phyloP scores from a whole-genome alignment of 2,113 vertebrate species.

The Lophius piscatorius region DNA sequence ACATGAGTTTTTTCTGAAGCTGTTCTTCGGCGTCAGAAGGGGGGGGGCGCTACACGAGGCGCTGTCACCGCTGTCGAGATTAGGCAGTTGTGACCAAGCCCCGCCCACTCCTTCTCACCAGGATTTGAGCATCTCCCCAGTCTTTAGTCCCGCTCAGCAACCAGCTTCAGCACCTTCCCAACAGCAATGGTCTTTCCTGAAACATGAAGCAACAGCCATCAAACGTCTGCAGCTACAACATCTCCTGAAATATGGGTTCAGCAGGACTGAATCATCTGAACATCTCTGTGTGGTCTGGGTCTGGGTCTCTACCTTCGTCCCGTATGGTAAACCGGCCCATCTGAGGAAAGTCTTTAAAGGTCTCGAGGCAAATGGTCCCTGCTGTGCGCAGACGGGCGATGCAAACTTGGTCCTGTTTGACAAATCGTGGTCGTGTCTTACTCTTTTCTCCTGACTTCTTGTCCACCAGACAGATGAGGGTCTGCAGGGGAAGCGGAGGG shows the following conservation, averaged over 20 bases:
- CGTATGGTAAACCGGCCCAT: slow-evolving; percentile 98
- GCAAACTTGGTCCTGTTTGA: slow-evolving; percentile 99
- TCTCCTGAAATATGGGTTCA: too few species aligned
- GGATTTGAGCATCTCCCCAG: slow-evolving; percentile 22
- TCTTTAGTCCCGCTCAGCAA: slow-evolving; percentile 96
- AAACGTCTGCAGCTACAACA: too few species aligned
- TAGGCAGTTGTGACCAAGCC: slow-evolving; percentile 40
- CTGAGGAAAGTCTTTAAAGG: slow-evolving; percentile 99
- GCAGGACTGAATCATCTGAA: too few species aligned
- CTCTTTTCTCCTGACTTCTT: slow-evolving; percentile 99
- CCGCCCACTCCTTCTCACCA: slow-evolving; percentile 51
- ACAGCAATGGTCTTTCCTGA: slow-evolving; percentile 99
- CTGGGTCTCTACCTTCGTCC: slow-evolving; percentile 89
- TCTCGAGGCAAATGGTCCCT: slow-evolving; percentile 98
- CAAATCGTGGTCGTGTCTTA: slow-evolving; percentile 96
- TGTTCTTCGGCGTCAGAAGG: slow-evolving; percentile 80
- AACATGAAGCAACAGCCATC: slow-evolving; percentile 98
- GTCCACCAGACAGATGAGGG: slow-evolving; percentile 80
- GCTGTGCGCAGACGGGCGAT: slow-evolving; percentile 94
- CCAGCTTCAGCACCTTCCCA: slow-evolving; percentile 99
- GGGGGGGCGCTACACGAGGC: slow-evolving; percentile 81
- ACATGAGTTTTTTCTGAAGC: slow-evolving; percentile 68
- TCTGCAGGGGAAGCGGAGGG: too few species aligned
- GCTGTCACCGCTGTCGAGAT: slow-evolving; percentile 38
- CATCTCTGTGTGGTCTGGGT: too few species aligned